phyloP scores from a whole-genome alignment of 2,797 vertebrate species.

The Oceanodroma leucorhoa region DNA sequence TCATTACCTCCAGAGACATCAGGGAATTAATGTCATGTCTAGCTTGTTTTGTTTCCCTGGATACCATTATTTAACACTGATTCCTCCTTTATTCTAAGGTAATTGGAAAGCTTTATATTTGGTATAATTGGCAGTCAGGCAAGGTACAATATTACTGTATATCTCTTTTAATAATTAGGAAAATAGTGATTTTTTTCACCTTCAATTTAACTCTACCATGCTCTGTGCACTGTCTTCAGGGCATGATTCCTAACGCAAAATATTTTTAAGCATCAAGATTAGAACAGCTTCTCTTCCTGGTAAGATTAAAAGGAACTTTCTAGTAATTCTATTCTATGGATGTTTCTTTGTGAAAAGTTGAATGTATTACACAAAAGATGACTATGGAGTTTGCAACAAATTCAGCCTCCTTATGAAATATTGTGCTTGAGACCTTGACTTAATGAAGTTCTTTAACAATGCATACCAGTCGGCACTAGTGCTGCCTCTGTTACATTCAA shows the following conservation, averaged over 20 bases:
- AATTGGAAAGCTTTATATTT: not conserved
- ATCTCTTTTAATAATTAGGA: not conserved
- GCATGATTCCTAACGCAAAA: not conserved
- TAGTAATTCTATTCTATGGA: not conserved
- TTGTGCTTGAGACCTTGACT: not conserved
- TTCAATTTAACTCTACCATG: not conserved
- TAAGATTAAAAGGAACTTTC: slow-evolving; percentile 3
- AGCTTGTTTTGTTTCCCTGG: not conserved
- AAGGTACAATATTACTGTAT: not conserved
- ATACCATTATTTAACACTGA: not conserved
- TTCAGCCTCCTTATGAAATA: not conserved
- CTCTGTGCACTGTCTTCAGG: not conserved
- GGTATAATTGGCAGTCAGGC: not conserved
- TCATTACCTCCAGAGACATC: not conserved
- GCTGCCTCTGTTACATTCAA: not conserved
- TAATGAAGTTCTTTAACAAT: slow-evolving; percentile 22
- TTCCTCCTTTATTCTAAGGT: not conserved
- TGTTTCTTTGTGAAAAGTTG: not conserved
- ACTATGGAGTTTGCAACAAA: not conserved
- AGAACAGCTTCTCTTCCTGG: not conserved
- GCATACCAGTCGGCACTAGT: not conserved
- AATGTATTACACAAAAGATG: not conserved
- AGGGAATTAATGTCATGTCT: not conserved
- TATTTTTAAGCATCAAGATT: slow-evolving; percentile 1
- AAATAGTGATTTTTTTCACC: not conserved